Conservation (phyloP, 2,113 vertebrate species). For the Xenus cinereus region DNA sequence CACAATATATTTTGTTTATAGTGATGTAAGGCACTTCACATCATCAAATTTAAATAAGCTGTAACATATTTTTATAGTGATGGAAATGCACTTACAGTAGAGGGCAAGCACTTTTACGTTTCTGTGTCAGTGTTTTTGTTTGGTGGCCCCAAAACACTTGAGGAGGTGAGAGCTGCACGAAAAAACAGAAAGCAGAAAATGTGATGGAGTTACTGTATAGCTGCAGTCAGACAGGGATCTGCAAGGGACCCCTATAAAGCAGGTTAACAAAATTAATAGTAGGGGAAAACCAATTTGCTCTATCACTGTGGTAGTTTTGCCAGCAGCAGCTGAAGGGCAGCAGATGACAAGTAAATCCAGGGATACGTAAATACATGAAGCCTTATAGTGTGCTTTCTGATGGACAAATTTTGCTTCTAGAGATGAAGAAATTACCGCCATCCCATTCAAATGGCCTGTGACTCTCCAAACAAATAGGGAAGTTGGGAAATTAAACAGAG, state of each 20-base stretch:
- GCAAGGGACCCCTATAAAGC: neutral
- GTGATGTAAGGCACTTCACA: neutral
- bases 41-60: constrained; percentile 10
- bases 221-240: neutral
- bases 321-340: neutral
- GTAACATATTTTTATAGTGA: neutral
- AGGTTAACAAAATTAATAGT: neutral
- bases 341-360: neutral
- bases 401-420: neutral
- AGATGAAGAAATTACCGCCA: neutral
- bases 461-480: neutral
- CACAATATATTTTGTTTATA: neutral
- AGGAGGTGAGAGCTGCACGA: neutral
- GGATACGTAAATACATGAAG: neutral
- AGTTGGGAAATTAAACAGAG: neutral
- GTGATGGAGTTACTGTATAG: neutral
- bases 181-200: constrained; percentile 11
- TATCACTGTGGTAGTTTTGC: neutral
- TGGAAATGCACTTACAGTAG: neutral
- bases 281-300: neutral
- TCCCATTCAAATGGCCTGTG: neutral
- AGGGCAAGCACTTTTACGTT: neutral
- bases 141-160: neutral
- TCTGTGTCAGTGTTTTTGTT: neutral
- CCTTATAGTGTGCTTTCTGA: neutral